phyloP scores from a whole-genome alignment of 2,797 vertebrate genomes.

The Poeciliopsis turneri region DNA sequence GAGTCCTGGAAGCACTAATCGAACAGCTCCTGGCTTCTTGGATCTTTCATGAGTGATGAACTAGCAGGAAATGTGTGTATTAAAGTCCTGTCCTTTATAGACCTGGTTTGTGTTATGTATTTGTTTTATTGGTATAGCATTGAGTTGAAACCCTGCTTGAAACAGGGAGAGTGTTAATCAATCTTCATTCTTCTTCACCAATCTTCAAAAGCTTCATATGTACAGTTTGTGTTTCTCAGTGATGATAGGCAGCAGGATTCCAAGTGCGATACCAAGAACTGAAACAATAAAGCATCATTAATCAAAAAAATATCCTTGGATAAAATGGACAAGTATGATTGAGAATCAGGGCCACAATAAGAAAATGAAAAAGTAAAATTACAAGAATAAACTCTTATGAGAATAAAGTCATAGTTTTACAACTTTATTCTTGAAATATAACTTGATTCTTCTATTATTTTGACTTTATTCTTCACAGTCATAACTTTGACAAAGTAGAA shows the following conservation, averaged over 20 bases:
- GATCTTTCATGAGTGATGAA: slow-evolving; percentile 3
- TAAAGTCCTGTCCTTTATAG: slow-evolving; percentile 12
- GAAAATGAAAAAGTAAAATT: too few species aligned
- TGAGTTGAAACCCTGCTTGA: slow-evolving; percentile 11
- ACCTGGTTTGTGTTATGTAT: slow-evolving; percentile 7
- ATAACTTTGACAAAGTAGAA: too few species aligned
- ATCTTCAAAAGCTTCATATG: slow-evolving; percentile 36
- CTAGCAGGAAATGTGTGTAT: slow-evolving; percentile 8
- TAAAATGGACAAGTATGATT: not conserved
- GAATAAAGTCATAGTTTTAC: too few species aligned
- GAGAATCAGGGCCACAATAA: too few species aligned
- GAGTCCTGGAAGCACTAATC: slow-evolving; percentile 27
- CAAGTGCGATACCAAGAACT: slow-evolving; percentile 93
- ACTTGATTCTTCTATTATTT: too few species aligned
- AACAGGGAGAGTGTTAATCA: slow-evolving; percentile 11
- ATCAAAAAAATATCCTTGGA: not conserved
- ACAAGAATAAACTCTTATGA: too few species aligned
- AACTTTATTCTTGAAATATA: too few species aligned
- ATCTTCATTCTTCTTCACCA: slow-evolving; percentile 36
- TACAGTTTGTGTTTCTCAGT: slow-evolving; percentile 77
- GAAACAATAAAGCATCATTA: slow-evolving; percentile 45
- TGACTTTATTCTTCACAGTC: too few species aligned
- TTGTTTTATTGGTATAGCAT: slow-evolving; percentile 16
- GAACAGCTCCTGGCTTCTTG: slow-evolving; percentile 31
- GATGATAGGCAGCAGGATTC: slow-evolving; percentile 90